These are phyloP conservation scores for Chloroclystis v-ata DNA, from an alignment of 2,888 invertebrate genomes.

Conservation along the genomic window DNA sequence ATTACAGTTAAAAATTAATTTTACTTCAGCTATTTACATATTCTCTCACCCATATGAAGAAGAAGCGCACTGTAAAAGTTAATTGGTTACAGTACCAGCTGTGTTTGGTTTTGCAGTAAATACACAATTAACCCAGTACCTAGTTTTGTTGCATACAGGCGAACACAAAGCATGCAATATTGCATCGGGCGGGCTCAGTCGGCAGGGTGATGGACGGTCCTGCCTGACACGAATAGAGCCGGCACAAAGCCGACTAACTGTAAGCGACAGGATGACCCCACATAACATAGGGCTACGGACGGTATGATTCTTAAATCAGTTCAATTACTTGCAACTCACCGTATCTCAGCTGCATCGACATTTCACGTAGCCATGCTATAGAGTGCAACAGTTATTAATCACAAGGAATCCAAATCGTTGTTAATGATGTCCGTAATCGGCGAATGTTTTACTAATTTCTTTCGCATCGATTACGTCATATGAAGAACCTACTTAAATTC, in stretches of 20 bases:
- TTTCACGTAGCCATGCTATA: conserved; percentile 30
- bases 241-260: conserved; percentile 63
- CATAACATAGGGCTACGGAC: conserved; percentile 52
- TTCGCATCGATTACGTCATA: conserved; percentile 61
- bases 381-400: conserved; percentile 51
- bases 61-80: neutral
- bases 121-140: conserved; percentile 22
- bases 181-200: conserved; percentile 38
- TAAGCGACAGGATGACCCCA: conserved; percentile 61
- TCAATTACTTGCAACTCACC: conserved; percentile 20
- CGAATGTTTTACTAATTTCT: conserved; percentile 67
- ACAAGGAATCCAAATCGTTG: conserved; percentile 60
- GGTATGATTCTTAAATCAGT: conserved; percentile 39
- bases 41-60: too few relatives aligned
- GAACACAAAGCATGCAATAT: conserved; percentile 50
- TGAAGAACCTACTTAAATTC: conserved; percentile 55
- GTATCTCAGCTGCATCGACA: conserved; percentile 33
- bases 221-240: conserved; percentile 58
- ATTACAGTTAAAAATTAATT: too few relatives aligned
- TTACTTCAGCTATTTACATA: too few relatives aligned
- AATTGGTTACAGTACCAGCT: conserved; percentile 23
- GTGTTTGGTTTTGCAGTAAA: conserved; percentile 26
- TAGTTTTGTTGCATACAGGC: conserved; percentile 28
- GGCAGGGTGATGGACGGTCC: conserved; percentile 50
- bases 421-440: conserved; percentile 58